Percentiles rank a stretch among this genome's conserved stretches.
Conservation (phyloP, 2,888 invertebrate species). For the Acrocera orbiculus region DNA sequence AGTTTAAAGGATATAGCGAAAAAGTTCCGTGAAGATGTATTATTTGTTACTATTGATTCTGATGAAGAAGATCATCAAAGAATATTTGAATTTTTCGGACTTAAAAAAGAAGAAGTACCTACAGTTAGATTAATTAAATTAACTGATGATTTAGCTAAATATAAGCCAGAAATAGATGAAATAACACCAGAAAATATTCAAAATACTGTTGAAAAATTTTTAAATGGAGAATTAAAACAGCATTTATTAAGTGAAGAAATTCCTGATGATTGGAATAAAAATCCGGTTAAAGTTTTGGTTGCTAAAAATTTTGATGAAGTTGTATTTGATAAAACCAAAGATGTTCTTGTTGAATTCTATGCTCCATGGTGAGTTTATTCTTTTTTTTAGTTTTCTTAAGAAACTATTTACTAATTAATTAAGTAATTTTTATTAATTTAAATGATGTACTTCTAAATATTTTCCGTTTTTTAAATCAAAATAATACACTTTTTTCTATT, state of each 20-base stretch:
- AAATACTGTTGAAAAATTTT: conserved; percentile 73
- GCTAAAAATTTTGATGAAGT: conserved; percentile 92
- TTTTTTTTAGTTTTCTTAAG: too few relatives aligned
- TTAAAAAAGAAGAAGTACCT: conserved; percentile 85
- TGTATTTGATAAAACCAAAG: conserved; percentile 69
- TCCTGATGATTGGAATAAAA: conserved; percentile 94
- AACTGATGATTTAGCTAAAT: conserved; percentile 96
- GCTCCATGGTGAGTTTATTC: conserved; percentile 78
- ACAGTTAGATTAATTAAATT: conserved; percentile 82
- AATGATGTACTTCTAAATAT: too few relatives aligned
- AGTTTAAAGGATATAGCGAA: conserved; percentile 70
- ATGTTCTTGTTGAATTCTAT: conserved; percentile 97
- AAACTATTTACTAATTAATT: too few relatives aligned
- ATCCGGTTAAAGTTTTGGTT: conserved; percentile 81
- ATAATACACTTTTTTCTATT: too few relatives aligned
- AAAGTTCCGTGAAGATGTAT: conserved; percentile 75
- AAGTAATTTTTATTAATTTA: background rate
- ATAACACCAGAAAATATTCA: conserved; percentile 26
- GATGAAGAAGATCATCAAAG: conserved; percentile 91
- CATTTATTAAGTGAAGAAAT: conserved; percentile 87
- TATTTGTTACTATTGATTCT: conserved; percentile 90
- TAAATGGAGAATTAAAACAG: conserved; percentile 85
- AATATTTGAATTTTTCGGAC: conserved; percentile 98
- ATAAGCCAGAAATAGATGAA: conserved; percentile 55
- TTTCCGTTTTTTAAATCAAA: too few relatives aligned